phyloP scores from a whole-genome alignment of 2,113 vertebrate species.

The Vombatus ursinus region DNA sequence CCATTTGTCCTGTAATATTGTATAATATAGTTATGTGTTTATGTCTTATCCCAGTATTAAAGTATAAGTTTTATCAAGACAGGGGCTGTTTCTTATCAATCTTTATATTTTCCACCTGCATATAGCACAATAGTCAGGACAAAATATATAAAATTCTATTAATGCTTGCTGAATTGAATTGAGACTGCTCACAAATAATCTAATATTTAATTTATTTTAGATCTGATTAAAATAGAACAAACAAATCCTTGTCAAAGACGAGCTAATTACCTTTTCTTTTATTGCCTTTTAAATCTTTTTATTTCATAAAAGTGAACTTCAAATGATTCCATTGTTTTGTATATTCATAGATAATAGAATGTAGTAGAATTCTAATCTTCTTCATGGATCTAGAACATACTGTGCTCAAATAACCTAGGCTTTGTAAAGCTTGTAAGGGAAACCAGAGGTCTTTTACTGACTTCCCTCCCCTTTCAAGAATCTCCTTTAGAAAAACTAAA shows the following conservation, averaged over 20 bases:
- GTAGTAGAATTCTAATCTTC: neutral
- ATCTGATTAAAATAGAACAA: neutral
- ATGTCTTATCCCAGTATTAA: no score
- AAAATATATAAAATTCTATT: neutral
- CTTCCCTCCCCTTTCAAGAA: neutral
- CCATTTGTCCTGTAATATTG: no score
- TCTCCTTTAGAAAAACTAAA: neutral
- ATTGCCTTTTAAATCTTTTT: neutral
- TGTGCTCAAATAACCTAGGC: neutral
- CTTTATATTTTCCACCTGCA: neutral
- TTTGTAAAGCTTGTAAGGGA: neutral
- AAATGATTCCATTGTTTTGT: neutral
- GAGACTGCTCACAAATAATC: neutral
- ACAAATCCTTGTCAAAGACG: neutral
- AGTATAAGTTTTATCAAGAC: neutral
- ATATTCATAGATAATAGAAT: neutral
- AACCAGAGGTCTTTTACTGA: neutral
- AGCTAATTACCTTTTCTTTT: neutral
- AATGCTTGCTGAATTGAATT: neutral
- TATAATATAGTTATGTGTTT: no score
- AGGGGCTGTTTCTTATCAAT: neutral
- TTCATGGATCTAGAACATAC: neutral
- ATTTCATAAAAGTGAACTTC: neutral
- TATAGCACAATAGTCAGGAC: neutral
- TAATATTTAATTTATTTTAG: neutral